Percentiles rank a stretch among this genome's conserved stretches.
Evolutionary conservation across 2,888 invertebrate genomes (phyloP).

Genomic region (Automeris io): DNA sequence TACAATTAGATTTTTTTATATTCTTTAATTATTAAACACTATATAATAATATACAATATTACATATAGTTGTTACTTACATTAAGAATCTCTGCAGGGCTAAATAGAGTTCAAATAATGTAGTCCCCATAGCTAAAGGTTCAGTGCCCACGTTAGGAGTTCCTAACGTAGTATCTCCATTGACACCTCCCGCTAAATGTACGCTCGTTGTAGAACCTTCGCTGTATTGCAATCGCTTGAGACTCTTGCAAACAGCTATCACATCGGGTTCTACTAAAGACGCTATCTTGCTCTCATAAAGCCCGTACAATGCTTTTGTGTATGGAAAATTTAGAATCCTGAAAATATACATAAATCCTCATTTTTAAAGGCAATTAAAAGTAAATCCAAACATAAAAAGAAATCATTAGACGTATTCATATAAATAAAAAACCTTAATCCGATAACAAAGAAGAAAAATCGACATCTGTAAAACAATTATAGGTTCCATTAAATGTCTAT

Average conservation of each 20-base stretch:
- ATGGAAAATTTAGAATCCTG: constrained; percentile 84
- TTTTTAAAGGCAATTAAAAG: no score
- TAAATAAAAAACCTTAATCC: no score
- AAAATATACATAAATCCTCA: constrained; percentile 26
- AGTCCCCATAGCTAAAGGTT: constrained; percentile 88
- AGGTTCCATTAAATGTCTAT: no score
- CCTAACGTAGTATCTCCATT: constrained; percentile 71
- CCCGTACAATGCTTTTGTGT: constrained; percentile 83
- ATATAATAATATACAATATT: not conserved
- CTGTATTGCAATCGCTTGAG: constrained; percentile 80
- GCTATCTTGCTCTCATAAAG: constrained; percentile 85
- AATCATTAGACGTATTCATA: no score
- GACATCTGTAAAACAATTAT: no score
- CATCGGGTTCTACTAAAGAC: constrained; percentile 82
- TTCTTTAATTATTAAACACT: not conserved
- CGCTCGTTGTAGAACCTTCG: constrained; percentile 54
- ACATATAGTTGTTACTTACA: constrained; percentile 64
- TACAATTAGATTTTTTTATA: no score
- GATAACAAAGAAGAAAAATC: no score
- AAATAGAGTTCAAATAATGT: constrained; percentile 95
- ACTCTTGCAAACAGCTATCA: constrained; percentile 84
- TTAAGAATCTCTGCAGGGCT: constrained; percentile 90
- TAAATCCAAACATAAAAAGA: no score
- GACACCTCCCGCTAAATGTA: constrained; percentile 69
- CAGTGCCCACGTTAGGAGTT: constrained; percentile 66